Conservation (phyloP, 2,113 vertebrate genomes). For the Rhipidura dahli region DNA sequence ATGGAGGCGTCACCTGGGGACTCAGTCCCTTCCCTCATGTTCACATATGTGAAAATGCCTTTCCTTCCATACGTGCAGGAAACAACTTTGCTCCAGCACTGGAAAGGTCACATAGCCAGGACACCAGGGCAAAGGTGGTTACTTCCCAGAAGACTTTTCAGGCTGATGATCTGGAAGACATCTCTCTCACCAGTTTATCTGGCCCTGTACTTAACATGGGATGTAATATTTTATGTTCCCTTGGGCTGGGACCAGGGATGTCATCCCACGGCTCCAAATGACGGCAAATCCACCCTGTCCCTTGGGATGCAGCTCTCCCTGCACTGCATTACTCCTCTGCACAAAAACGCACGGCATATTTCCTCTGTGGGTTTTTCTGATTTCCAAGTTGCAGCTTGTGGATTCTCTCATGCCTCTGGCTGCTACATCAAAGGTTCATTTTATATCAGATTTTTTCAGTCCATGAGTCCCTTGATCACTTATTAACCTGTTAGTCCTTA, state of each 20-base stretch:
- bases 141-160: background rate
- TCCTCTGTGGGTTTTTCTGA: slow-evolving; percentile 20
- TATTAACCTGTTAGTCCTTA: slow-evolving; percentile 11
- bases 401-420: slow-evolving; percentile 1
- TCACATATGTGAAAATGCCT: background rate
- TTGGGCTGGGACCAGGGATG: background rate
- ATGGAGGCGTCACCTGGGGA: background rate
- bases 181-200: background rate
- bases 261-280: background rate
- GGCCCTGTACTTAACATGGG: background rate
- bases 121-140: background rate
- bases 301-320: background rate
- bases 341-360: background rate
- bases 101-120: background rate
- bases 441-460: slow-evolving; percentile 22
- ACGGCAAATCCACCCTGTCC: background rate
- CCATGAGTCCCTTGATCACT: background rate
- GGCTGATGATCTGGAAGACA: background rate
- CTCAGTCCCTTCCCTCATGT: background rate
- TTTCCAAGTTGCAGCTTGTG: background rate
- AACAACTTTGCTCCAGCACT: background rate
- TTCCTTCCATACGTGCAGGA: background rate
- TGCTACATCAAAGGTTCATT: slow-evolving; percentile 24
- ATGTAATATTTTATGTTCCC: slow-evolving; percentile 11
- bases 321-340: background rate